phyloP scores from a whole-genome alignment of 2,113 vertebrate genomes.

The Mobula hypostoma region DNA sequence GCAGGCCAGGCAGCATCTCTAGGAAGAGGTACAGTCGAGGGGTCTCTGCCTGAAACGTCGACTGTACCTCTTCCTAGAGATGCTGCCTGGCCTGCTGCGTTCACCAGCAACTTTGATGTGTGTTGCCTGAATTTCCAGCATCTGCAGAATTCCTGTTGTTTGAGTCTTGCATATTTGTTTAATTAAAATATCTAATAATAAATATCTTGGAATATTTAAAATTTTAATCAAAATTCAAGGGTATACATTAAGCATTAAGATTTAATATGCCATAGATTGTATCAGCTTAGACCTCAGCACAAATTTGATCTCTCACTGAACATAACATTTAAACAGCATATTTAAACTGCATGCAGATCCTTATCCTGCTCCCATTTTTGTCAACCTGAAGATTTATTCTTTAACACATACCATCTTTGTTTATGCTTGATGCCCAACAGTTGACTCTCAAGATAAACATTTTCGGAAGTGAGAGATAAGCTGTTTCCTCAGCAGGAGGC shows the following conservation, averaged over 20 bases:
- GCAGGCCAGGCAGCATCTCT: too few relatives aligned
- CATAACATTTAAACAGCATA: not conserved
- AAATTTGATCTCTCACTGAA: not conserved
- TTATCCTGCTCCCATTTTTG: not conserved
- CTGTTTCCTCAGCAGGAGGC: not conserved
- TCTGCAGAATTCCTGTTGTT: too few relatives aligned
- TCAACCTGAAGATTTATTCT: not conserved
- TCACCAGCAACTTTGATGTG: too few relatives aligned
- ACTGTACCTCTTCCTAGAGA: too few relatives aligned
- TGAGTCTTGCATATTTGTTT: not conserved
- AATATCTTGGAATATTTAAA: not conserved
- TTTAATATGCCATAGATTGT: not conserved
- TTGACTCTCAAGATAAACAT: not conserved
- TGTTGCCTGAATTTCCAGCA: too few relatives aligned
- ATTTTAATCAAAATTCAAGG: not conserved
- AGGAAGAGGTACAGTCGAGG: too few relatives aligned
- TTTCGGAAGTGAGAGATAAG: not conserved
- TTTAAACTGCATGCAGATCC: not conserved
- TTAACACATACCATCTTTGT: not conserved
- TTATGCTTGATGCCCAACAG: not conserved
- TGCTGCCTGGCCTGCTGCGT: too few relatives aligned
- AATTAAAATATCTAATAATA: not conserved
- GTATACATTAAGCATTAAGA: not conserved
- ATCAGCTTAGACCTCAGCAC: not conserved
- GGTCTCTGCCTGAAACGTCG: too few relatives aligned